Percentiles rank a stretch among this genome's conserved stretches.
phyloP scores from a whole-genome alignment of 2,888 invertebrate species.

The Scaptomyza tumidula region DNA sequence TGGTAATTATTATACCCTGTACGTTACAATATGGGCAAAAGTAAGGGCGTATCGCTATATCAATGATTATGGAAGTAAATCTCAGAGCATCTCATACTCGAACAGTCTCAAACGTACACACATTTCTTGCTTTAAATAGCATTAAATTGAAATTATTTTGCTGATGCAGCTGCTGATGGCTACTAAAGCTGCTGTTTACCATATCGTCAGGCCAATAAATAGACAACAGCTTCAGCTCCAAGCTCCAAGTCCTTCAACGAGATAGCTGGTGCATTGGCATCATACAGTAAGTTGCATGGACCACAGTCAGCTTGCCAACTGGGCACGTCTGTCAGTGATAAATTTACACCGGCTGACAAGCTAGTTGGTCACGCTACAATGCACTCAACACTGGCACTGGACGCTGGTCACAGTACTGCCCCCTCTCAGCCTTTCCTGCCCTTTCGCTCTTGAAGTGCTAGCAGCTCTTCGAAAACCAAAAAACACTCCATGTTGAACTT shows the following conservation, averaged over 20 bases:
- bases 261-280: constrained; percentile 6
- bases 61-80: too few species aligned
- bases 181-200: constrained; percentile 28
- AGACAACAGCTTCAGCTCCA: constrained; percentile 10
- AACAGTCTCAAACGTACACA: background rate
- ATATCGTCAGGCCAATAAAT: constrained; percentile 34
- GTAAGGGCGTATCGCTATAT: background rate
- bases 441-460: background rate
- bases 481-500: constrained; percentile 29
- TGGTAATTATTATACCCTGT: constrained; percentile 48
- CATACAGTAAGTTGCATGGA: constrained; percentile 13
- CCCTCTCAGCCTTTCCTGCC: background rate
- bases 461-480: constrained; percentile 19
- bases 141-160: constrained; percentile 68
- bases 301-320: constrained; percentile 27
- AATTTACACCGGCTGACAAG: constrained; percentile 55
- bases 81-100: background rate
- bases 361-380: constrained; percentile 50
- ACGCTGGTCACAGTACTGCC: background rate
- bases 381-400: constrained; percentile 26
- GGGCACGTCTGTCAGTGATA: constrained; percentile 63
- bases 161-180: constrained; percentile 33
- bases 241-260: background rate
- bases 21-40: background rate
- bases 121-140: constrained; percentile 28